A percentile compares a stretch with the other conserved stretches of the same genome.
These are phyloP conservation scores for Dichetophora obliterata DNA, from an alignment of 2,888 invertebrate genomes.

Conservation along the genomic window DNA sequence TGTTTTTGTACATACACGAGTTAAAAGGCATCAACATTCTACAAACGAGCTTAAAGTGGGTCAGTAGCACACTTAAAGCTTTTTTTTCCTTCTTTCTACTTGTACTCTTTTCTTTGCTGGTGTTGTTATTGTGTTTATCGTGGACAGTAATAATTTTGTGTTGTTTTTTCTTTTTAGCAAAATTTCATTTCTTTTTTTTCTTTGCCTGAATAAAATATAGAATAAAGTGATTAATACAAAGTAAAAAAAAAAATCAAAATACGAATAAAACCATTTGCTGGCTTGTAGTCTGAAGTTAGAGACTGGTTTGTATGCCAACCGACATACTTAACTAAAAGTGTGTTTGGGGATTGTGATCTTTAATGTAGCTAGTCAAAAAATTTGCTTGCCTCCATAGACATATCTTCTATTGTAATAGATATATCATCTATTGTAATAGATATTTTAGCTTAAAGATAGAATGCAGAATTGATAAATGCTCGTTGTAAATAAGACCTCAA, in stretches of 20 bases:
- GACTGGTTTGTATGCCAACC: no score
- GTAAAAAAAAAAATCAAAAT: no score
- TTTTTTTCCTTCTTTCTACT: slow-evolving; percentile 49
- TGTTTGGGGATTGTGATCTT: no score
- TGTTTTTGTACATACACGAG: slow-evolving; percentile 15
- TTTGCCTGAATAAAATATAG: background rate
- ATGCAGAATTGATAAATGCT: no score
- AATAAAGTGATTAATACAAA: background rate
- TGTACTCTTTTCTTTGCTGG: slow-evolving; percentile 44
- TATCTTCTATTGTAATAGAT: background rate
- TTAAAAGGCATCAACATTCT: slow-evolving; percentile 48
- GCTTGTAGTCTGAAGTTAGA: no score
- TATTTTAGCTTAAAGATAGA: no score
- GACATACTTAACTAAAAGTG: no score
- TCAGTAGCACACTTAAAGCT: slow-evolving; percentile 44
- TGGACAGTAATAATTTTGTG: slow-evolving; percentile 63
- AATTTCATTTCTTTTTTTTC: slow-evolving; percentile 27
- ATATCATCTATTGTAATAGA: background rate
- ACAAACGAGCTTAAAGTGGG: slow-evolving; percentile 38
- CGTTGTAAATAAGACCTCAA: no score
- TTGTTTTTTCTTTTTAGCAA: slow-evolving; percentile 46
- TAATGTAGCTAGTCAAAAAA: no score
- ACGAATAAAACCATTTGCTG: no score
- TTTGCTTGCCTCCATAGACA: slow-evolving; percentile 24
- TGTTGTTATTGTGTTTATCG: slow-evolving; percentile 55